phyloP scores from a whole-genome alignment of 2,797 vertebrate genomes.

The Labeo calbasu region DNA sequence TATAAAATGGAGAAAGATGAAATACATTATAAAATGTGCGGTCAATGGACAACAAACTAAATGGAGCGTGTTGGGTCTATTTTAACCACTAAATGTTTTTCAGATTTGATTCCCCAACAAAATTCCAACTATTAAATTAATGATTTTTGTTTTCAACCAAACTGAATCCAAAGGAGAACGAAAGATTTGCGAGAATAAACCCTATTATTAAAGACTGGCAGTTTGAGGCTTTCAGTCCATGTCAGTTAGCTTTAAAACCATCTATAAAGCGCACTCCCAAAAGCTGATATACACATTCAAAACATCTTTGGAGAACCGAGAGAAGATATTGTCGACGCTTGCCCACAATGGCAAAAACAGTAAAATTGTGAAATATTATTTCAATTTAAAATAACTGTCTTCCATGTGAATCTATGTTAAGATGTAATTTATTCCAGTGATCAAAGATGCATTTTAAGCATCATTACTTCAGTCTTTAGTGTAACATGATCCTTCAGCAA shows the following conservation, averaged over 20 bases:
- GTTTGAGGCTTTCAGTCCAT: neutral
- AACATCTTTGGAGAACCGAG: neutral
- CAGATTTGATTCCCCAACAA: neutral
- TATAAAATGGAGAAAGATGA: slow-evolving; percentile 15
- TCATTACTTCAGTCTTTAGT: too few species aligned
- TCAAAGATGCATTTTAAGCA: too few species aligned
- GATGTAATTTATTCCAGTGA: too few species aligned
- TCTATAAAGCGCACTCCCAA: neutral
- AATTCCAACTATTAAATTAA: neutral
- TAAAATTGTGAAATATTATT: too few species aligned
- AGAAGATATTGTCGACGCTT: neutral
- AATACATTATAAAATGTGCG: neutral
- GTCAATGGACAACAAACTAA: neutral
- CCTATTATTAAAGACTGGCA: neutral
- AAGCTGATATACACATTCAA: neutral
- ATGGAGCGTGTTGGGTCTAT: neutral
- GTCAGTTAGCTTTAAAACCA: neutral
- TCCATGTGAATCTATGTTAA: too few species aligned
- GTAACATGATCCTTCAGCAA: too few species aligned
- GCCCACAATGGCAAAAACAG: neutral
- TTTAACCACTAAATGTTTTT: slow-evolving; percentile 12
- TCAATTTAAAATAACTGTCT: too few species aligned
- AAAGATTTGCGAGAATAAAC: slow-evolving; percentile 8
- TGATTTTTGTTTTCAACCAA: neutral
- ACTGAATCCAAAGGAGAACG: neutral